Evolutionary conservation across 2,888 invertebrate species (phyloP).

Genomic region (Ennomos quercinarius): DNA sequence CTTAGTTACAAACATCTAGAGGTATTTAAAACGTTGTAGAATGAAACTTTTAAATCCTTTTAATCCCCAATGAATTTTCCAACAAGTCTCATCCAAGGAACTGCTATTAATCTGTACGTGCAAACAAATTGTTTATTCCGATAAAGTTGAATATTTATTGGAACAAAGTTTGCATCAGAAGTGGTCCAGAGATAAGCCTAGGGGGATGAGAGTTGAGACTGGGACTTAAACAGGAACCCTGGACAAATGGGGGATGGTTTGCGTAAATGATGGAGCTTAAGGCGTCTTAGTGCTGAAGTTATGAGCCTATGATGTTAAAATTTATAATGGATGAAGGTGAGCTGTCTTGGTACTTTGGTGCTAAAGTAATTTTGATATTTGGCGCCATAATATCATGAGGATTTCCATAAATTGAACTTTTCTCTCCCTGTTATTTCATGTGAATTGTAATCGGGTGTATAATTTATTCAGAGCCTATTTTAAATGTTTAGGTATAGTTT

Average conservation of each 20-base stretch:
- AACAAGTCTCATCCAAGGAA: conserved; percentile 13
- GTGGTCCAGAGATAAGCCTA: conserved; percentile 16
- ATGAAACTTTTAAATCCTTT: conserved; percentile 14
- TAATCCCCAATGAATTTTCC: conserved; percentile 27
- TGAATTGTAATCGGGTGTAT: too few species aligned
- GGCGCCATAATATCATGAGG: too few species aligned
- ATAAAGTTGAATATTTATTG: conserved; percentile 41
- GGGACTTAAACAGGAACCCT: conserved; percentile 16
- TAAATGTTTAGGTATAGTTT: too few species aligned
- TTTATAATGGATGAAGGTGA: too few species aligned
- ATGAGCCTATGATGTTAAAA: too few species aligned
- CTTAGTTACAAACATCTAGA: conserved; percentile 9
- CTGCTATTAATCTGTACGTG: conserved; percentile 21
- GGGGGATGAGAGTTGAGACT: conserved; percentile 11
- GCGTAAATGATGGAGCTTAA: conserved; percentile 12
- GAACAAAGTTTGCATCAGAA: conserved; percentile 17
- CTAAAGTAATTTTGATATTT: too few species aligned
- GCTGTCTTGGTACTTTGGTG: too few species aligned
- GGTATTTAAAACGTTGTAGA: conserved; percentile 17
- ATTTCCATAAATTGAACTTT: too few species aligned
- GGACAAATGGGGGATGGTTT: conserved; percentile 25
- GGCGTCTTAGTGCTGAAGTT: conserved; percentile 5
- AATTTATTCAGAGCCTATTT: too few species aligned
- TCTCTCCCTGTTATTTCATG: too few species aligned
- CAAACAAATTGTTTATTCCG: conserved; percentile 40